Evolutionary conservation across 2,797 vertebrate genomes (phyloP), one percentile per base, ranked within the genome.

Genomic region (Myotis findleyi): DNA sequence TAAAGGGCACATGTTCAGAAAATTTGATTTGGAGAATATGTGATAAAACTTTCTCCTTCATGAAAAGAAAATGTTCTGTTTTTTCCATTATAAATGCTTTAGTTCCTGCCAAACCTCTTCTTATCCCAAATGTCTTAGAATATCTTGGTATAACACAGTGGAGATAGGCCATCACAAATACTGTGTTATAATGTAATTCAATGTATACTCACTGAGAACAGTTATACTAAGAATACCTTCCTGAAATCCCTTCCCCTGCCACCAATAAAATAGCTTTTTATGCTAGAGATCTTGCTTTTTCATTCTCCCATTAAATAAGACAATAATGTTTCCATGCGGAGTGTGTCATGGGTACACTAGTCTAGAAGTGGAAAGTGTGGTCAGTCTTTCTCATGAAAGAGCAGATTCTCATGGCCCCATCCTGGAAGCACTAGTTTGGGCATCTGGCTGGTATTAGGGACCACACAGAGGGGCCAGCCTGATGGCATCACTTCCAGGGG

Each of bases 61-160:
- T 75, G 68, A 93, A 93, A 90, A 96, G 53, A 89, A 96, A 97
- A 91, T 57, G 75, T 86, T 96, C 94, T 96, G 90, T 76, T 93
- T 92, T 95, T 66, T 62, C 36, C 88, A 94, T 97, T 85, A 87
- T 71, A 89, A 95, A 91, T 85, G 49, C 55, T 73, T 93, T 81
- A 25, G 51, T 71, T 95, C 86, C 90, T 95, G 92, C 80, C 88
- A 86, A 93, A 76, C 75, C 75, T 79, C 81, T 87, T 91, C 89
- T 75, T 88, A 86, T 18, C 59, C 82, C 30, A 25, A 86, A 91
- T 92, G 89, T 92, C 68, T 96, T 92, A 96, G 87, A 96, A 23
- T 76, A 79, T 83, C 89, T 94, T 69, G 69, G 57, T 84, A n/a
- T 76, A 89, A 85, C 38, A 94, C 21, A 77, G 85, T 9, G 82